Base-by-base conservation (phyloP, 2,888 invertebrate species). In the Electrophaes corylata region DNA sequence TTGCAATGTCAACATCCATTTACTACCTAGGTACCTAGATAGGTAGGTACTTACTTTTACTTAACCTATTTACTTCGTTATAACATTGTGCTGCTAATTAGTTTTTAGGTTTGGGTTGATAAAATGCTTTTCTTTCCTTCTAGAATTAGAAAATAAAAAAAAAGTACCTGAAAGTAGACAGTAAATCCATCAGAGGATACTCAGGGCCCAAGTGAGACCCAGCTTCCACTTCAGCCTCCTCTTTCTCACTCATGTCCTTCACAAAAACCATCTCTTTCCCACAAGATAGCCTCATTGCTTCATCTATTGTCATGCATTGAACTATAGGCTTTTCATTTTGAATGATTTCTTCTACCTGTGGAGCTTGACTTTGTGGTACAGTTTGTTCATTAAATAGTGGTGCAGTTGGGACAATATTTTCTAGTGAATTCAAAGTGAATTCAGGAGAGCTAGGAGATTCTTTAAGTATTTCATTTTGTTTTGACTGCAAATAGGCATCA, bases 141-240 rank as follows among this genome's bases (percentile, higher is more conserved):
- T n/a, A n/a, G n/a, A n/a, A n/a, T n/a, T n/a, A n/a, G n/a, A n/a
- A n/a, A 31, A 31, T 8, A 37, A 10, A 3, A 3, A 37, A 10
- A 10, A 16, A 3, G 10, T 75, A 89, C 91, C 84, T 87, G 65
- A 89, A 88, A 56, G 88, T 90, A n/a, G 86, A 79, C 16, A 91
- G 66, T 31, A 91, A 76, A 73, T 91, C 91, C 8, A 90, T 83
- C 44, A 91, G 73, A 6, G 89, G 88, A 73, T 91, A 86, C 39
- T 90, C 89, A 18, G 88, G 81, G 0, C 81, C 81, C 70, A 78
- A 79, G 4, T 73, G 18, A 16, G 85, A 81, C 0, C 91, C 91
- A 1, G 77, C 76, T 57, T 87, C 87, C 0, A 88, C 89, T 49
- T 79, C 66, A 49, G 79, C 79, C 58, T 89, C 88, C 58, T 91